phyloP scores from a whole-genome alignment of 2,113 vertebrate species.

The Propithecus coquereli region DNA sequence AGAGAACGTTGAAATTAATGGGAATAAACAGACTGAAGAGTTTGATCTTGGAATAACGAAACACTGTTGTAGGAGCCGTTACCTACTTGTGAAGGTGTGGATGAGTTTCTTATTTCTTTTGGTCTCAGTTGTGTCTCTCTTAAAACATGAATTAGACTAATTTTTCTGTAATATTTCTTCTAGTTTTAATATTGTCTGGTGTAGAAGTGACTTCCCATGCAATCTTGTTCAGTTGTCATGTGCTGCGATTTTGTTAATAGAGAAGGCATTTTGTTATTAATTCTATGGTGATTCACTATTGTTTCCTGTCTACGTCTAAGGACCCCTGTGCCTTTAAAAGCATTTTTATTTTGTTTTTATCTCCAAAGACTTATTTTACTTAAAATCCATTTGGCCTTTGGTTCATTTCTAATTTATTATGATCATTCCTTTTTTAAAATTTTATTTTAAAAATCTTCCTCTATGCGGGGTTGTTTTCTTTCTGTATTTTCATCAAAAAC shows the following conservation, averaged over 20 bases:
- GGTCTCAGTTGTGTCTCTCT: not conserved
- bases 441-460: not conserved
- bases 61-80: not conserved
- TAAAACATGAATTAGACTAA: not conserved
- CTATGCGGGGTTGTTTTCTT: not conserved
- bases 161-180: not conserved
- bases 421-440: not conserved
- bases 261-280: not conserved
- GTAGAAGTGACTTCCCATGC: not conserved
- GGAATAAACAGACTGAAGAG: not conserved
- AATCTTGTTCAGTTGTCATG: not conserved
- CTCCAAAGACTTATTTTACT: conserved; percentile 14
- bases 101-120: conserved; percentile 3
- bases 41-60: not conserved
- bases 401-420: conserved; percentile 12
- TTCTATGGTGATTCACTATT: not conserved
- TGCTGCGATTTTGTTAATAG: not conserved
- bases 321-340: not conserved
- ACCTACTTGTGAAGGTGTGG: not conserved
- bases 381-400: not conserved
- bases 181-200: not conserved
- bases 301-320: not conserved
- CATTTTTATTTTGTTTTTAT: conserved; percentile 31
- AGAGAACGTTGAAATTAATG: not conserved
- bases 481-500: not conserved